Evolutionary conservation across 1,140 invertebrate genomes (phyloP).

Genomic region (Nylanderia fulva): DNA sequence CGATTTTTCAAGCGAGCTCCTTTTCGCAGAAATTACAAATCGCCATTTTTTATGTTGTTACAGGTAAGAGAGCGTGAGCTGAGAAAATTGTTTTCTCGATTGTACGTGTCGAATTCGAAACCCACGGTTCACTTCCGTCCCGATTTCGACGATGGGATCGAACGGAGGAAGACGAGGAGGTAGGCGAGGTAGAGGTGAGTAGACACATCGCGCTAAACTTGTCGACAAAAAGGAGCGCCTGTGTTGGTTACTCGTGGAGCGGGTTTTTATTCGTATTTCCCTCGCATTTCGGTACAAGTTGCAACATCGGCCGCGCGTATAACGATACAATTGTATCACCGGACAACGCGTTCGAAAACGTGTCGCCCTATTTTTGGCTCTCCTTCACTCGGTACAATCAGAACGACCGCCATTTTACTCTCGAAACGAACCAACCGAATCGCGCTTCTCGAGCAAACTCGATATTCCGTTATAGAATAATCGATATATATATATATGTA

Average conservation of each 20-base stretch:
- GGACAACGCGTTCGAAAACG: constrained; percentile 44
- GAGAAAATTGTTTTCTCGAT: constrained; percentile 61
- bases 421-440: constrained; percentile 20
- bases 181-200: constrained; percentile 26
- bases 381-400: constrained; percentile 26
- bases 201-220: constrained; percentile 25
- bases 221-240: constrained; percentile 32
- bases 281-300: constrained; percentile 26
- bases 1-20: neutral
- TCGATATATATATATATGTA: constrained; percentile 23
- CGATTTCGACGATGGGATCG: neutral
- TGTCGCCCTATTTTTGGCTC: constrained; percentile 37
- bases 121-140: neutral
- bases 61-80: constrained; percentile 23
- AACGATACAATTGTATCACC: constrained; percentile 46
- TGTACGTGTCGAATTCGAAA: constrained; percentile 49
- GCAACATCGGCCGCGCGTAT: constrained; percentile 26
- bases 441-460: neutral
- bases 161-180: neutral
- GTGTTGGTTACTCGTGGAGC: constrained; percentile 13
- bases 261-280: constrained; percentile 21
- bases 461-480: constrained; percentile 28
- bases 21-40: constrained; percentile 28
- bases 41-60: constrained; percentile 41
- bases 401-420: constrained; percentile 19